These are phyloP conservation scores for Leptinotarsa haldemani DNA, from an alignment of 2,888 invertebrate genomes.

Conservation along the genomic window DNA sequence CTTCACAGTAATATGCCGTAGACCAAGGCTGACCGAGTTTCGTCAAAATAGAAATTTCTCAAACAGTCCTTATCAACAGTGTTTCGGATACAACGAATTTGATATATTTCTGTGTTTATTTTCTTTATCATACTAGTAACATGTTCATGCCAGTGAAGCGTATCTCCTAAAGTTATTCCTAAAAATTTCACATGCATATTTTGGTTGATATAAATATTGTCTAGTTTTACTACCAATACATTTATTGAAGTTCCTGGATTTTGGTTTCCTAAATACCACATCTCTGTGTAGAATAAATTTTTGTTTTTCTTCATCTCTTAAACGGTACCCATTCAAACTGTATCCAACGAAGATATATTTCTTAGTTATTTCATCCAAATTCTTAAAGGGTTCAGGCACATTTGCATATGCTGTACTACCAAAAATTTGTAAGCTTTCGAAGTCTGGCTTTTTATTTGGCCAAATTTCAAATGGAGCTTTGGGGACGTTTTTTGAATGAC, in stretches of 20 bases:
- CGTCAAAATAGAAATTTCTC: too few species aligned
- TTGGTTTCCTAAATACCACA: background rate
- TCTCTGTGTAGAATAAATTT: background rate
- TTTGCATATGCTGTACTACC: background rate
- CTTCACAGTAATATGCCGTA: too few species aligned
- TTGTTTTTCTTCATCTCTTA: slow-evolving; percentile 1
- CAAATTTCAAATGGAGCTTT: background rate
- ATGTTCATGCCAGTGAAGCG: too few species aligned
- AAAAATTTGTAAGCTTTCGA: background rate
- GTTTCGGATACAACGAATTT: too few species aligned
- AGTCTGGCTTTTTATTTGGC: background rate
- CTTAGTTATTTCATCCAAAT: background rate
- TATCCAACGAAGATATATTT: background rate
- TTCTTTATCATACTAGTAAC: too few species aligned
- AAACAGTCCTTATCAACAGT: too few species aligned
- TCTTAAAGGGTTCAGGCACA: background rate
- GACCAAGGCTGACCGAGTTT: too few species aligned
- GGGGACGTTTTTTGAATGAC: background rate
- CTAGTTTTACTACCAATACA: too few species aligned
- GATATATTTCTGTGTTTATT: too few species aligned
- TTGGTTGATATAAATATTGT: too few species aligned
- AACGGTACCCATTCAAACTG: background rate
- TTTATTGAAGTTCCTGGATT: background rate
- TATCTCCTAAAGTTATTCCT: too few species aligned
- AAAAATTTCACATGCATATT: too few species aligned